Evolutionary conservation across 2,113 vertebrate genomes (phyloP), one percentile per base, ranked within the genome.

Genomic region (Triplophysa tibetana): DNA sequence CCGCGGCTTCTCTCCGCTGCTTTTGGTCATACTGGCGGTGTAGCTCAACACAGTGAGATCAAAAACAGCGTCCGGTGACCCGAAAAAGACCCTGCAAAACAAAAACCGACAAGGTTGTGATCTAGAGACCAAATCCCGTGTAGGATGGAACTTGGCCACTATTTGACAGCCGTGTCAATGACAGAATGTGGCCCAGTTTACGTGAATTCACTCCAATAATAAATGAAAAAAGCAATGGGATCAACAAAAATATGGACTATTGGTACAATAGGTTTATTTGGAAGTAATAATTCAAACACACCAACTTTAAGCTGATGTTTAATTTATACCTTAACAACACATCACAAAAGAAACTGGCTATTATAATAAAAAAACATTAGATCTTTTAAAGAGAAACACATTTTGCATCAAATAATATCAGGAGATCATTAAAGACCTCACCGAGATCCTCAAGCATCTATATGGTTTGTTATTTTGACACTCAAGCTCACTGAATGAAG

Each of bases 1-100:
- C 81, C 88, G 89, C 56, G 93, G 88, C 82, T 95, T 93, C 88
- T 95, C 94, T 85, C 89, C 91, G 63, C 90, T 94, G 85, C 86
- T 88, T 90, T 94, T 94, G 61, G 93, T 91, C 94, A 95, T 95
- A 67, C 84, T 67, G 60, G 76, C 48, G 33, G 26, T 80, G 75
- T 56, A 29, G n/a, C 56, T 52, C 23, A 17, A 75, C 38, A 43
- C 38, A 63, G 38, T 75, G 61, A 11, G 45, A 38, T 65, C 62
- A 54, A 54, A n/a, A 19, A 16, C 33, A 33, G 9, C 73, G 48
- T 16, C 54, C 33, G 54, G 54, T 74, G 70, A 74, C 70, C 68
- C 68, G 52, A 70, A 54, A 54, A 17, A 54, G 48, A 54, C 48
- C 33, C 58, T 62, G 45, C 56, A 75, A 11, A 19, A 74, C 12